Evolutionary conservation across 2,113 vertebrate species (phyloP).

Genomic region (Mesoclemmys tuberculata): DNA sequence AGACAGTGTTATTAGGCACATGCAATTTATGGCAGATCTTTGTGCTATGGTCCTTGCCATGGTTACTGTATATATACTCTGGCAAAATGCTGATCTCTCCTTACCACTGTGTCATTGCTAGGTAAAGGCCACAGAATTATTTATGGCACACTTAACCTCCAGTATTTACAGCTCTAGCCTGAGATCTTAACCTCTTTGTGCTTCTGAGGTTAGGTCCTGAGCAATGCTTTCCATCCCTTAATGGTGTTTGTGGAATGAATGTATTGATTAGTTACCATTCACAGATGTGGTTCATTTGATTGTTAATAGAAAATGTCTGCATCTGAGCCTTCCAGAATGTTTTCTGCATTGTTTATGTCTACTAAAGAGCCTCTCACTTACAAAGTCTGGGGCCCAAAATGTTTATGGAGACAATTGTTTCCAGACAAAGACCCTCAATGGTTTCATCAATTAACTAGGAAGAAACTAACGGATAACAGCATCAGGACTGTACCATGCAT

Average conservation of each 20-base stretch:
- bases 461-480: slow-evolving; percentile 27
- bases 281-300: background rate
- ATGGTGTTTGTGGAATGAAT: slow-evolving; percentile 1
- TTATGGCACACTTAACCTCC: background rate
- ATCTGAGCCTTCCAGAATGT: background rate
- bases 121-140: background rate
- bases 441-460: slow-evolving; percentile 61
- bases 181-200: background rate
- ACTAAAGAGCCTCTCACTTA: background rate
- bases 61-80: background rate
- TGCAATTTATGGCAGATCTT: background rate
- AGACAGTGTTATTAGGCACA: background rate
- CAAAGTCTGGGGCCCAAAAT: background rate
- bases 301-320: background rate
- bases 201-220: background rate
- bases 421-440: slow-evolving; percentile 24
- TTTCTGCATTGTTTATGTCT: slow-evolving; percentile 15
- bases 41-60: background rate
- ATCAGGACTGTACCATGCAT: slow-evolving; percentile 37
- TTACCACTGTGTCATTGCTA: background rate
- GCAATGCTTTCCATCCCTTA: background rate
- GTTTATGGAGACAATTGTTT: slow-evolving; percentile 45
- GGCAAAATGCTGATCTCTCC: background rate
- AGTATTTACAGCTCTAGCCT: background rate
- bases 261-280: background rate